Evolutionary conservation across 2,797 vertebrate species (phyloP).

Genomic region (Xiphophorus birchmanni): DNA sequence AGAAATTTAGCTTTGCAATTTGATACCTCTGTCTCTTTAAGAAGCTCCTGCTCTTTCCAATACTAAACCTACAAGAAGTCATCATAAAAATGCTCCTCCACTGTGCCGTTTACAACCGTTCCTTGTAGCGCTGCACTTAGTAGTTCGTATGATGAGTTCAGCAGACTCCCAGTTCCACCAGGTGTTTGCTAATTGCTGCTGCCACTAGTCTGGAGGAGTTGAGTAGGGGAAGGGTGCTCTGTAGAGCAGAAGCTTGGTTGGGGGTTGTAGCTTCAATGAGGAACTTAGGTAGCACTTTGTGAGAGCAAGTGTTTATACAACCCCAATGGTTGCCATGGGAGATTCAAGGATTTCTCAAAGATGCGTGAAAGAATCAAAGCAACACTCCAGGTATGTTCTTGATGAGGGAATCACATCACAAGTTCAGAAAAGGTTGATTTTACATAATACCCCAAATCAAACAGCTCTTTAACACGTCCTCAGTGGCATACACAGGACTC

Average conservation of each 20-base stretch:
- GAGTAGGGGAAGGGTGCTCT: neutral
- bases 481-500: neutral
- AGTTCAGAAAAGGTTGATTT: neutral
- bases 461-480: neutral
- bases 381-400: neutral
- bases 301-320: neutral
- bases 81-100: neutral
- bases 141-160: neutral
- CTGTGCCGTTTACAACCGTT: neutral
- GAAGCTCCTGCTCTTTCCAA: neutral
- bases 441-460: neutral
- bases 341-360: neutral
- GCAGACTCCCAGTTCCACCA: neutral
- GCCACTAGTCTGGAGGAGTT: neutral
- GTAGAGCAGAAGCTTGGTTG: neutral
- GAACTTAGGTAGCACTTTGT: no score
- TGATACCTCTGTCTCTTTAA: neutral
- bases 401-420: neutral
- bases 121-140: neutral
- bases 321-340: neutral
- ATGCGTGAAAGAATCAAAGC: neutral
- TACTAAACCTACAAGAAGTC: neutral
- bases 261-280: neutral
- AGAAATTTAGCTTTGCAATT: neutral
- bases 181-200: neutral